phyloP scores from a whole-genome alignment of 1,140 invertebrate genomes.

The Arctopsyche grandis region DNA sequence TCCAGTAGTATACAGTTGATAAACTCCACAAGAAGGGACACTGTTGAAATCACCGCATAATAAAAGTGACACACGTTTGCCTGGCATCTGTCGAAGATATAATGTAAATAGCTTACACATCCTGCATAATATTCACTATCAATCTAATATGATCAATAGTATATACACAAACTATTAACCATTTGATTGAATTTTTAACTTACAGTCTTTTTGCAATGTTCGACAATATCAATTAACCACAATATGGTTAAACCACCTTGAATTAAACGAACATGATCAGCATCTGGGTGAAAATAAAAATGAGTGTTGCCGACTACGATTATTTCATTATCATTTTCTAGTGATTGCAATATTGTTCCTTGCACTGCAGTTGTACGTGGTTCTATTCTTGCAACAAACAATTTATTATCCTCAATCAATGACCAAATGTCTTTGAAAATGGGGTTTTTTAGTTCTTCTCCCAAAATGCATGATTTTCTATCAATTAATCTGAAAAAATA shows the following conservation, averaged over 20 bases:
- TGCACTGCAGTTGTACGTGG: slow-evolving; percentile 72
- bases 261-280: slow-evolving; percentile 86
- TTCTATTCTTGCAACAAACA: slow-evolving; percentile 70
- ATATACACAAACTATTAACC: too few relatives aligned
- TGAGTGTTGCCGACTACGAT: slow-evolving; percentile 89
- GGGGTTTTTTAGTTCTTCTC: slow-evolving; percentile 68
- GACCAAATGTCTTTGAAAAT: slow-evolving; percentile 71
- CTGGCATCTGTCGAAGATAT: slow-evolving; percentile 41
- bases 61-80: slow-evolving; percentile 66
- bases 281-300: slow-evolving; percentile 90
- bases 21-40: slow-evolving; percentile 82
- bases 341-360: slow-evolving; percentile 71
- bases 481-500: slow-evolving; percentile 62
- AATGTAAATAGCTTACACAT: background rate
- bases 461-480: slow-evolving; percentile 66
- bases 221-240: slow-evolving; percentile 68
- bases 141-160: too few relatives aligned
- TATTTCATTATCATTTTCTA: slow-evolving; percentile 69
- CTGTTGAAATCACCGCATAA: slow-evolving; percentile 91
- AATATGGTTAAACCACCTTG: slow-evolving; percentile 74
- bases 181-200: slow-evolving; percentile 8
- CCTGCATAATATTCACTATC: too few relatives aligned
- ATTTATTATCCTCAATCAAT: slow-evolving; percentile 69
- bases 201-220: slow-evolving; percentile 64
- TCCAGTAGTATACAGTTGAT: slow-evolving; percentile 77